Percentiles rank a stretch among this genome's conserved stretches.
phyloP scores from a whole-genome alignment of 1,140 invertebrate genomes.

The Aphis craccivora region DNA sequence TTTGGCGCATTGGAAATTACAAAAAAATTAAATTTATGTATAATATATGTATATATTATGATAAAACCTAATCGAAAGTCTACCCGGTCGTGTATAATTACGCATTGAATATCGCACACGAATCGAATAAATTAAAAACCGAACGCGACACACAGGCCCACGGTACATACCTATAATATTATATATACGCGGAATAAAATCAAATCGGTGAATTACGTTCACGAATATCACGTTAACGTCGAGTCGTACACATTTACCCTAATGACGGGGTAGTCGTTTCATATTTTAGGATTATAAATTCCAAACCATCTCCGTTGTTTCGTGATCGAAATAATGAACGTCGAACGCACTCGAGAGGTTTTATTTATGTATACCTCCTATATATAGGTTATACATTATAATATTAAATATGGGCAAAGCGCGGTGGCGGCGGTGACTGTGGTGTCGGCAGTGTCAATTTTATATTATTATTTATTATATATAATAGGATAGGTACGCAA shows the following conservation, averaged over 20 bases:
- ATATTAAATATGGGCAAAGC: not conserved
- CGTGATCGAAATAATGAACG: constrained; percentile 33
- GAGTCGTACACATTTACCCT: constrained; percentile 4
- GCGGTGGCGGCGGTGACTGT: not conserved
- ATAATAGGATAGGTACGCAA: not conserved
- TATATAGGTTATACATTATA: not conserved
- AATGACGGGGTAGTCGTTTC: constrained; percentile 38
- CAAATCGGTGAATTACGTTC: constrained; percentile 35
- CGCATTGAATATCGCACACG: not conserved
- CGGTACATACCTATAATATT: not conserved
- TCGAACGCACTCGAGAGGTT: not conserved
- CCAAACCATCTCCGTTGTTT: constrained; percentile 26
- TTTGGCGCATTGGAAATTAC: not conserved
- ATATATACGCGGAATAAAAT: not conserved
- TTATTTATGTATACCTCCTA: not conserved
- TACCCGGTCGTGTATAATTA: not conserved
- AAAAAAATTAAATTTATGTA: not conserved
- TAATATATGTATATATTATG: not conserved
- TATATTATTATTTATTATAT: not conserved
- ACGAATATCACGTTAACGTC: constrained; percentile 36
- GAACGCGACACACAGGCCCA: not conserved
- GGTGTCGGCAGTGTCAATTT: not conserved
- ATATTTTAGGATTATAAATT: constrained; percentile 38
- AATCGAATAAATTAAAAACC: constrained; percentile 32
- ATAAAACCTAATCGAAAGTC: constrained; percentile 1